A percentile compares a stretch with the other conserved stretches of the same genome.
Evolutionary conservation across 2,797 vertebrate species (phyloP).

Genomic region (Limnodromus scolopaceus): DNA sequence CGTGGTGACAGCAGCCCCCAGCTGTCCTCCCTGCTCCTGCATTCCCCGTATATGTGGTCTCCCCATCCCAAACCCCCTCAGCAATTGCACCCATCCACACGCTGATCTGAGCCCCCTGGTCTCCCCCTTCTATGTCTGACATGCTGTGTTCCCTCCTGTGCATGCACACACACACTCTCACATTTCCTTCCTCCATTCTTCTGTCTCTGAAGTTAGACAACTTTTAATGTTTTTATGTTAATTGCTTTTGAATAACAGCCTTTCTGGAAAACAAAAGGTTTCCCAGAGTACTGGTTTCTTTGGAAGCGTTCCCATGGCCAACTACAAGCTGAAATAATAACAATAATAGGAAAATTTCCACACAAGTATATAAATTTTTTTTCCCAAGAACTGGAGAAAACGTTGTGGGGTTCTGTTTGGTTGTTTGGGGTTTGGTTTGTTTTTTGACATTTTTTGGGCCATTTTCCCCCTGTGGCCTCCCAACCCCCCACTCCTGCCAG

Average conservation of each 20-base stretch:
- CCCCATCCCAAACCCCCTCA: accelerated
- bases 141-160: accelerated
- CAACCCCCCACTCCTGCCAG: background rate
- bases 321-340: constrained; percentile 63
- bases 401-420: background rate
- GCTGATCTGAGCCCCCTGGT: background rate
- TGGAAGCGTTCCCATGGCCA: constrained; percentile 38
- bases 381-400: background rate
- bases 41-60: accelerated
- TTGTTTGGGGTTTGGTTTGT: background rate
- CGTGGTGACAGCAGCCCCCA: background rate
- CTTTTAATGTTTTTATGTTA: constrained; percentile 48
- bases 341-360: constrained; percentile 50
- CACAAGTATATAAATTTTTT: background rate
- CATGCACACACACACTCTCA: background rate
- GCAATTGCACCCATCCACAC: accelerated
- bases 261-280: constrained; percentile 61
- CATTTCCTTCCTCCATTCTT: constrained; percentile 34
- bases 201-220: constrained; percentile 12
- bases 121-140: background rate
- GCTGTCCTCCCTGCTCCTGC: background rate
- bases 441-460: background rate
- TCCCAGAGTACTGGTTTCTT: constrained; percentile 37
- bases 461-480: background rate
- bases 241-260: constrained; percentile 44